A percentile compares a stretch with the other conserved stretches of the same genome.
phyloP scores from a whole-genome alignment of 2,113 vertebrate genomes.

The Typhlomys cinereus region DNA sequence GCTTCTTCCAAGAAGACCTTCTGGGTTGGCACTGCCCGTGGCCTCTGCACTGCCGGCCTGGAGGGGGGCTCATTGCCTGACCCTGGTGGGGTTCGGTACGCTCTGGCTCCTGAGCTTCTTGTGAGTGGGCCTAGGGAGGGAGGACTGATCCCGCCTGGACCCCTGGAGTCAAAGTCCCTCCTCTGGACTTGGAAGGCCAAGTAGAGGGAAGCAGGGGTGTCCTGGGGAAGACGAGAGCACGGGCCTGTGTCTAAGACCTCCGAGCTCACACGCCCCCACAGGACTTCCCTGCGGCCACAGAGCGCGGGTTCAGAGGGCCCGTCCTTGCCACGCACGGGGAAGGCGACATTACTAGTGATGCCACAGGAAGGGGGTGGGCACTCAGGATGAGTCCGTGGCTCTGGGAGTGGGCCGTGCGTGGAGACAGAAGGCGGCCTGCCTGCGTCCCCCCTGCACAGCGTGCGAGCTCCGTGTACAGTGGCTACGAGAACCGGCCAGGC shows the following conservation, averaged over 20 bases:
- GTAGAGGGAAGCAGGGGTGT: too few species aligned
- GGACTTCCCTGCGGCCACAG: neutral
- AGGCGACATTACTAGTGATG: neutral
- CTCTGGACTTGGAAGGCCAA: neutral
- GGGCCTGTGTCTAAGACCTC: neutral
- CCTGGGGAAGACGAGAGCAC: rapidly evolving
- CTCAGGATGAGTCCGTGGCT: neutral
- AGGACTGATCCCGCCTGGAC: neutral
- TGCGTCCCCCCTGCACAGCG: rapidly evolving
- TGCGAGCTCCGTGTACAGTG: too few species aligned
- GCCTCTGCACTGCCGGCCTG: rapidly evolving
- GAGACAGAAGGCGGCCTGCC: too few species aligned
- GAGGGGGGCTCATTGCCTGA: neutral
- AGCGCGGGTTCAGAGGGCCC: too few species aligned
- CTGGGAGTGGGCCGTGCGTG: neutral
- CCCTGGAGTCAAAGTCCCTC: too few species aligned
- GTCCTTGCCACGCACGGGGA: rapidly evolving
- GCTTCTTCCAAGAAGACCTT: neutral
- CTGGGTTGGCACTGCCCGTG: neutral
- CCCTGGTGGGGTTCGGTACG: rapidly evolving
- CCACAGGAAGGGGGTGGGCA: neutral
- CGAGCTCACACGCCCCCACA: rapidly evolving
- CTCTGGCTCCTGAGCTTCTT: neutral
- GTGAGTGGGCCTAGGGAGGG: neutral
- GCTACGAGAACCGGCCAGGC: neutral